phyloP scores from a whole-genome alignment of 2,888 invertebrate genomes.

The Perithous albicinctus region DNA sequence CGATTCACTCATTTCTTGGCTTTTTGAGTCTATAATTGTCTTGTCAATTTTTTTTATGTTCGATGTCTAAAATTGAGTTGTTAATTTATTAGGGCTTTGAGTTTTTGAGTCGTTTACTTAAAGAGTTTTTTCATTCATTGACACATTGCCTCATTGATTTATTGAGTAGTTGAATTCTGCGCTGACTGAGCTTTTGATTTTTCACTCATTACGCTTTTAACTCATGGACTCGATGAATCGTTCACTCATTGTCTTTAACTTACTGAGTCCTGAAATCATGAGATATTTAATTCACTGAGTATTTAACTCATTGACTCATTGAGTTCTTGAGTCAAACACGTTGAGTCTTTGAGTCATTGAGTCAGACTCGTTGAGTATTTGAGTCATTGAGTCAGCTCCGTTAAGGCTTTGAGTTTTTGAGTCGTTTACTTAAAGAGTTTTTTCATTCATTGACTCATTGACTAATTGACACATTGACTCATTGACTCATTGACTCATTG shows the following conservation, averaged over 20 bases:
- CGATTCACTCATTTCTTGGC: background rate
- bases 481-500: background rate
- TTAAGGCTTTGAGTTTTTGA: background rate
- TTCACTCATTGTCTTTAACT: too few species aligned
- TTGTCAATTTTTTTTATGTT: background rate
- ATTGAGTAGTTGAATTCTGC: too few species aligned
- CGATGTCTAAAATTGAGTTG: background rate
- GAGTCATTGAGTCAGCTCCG: background rate
- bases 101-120: too few species aligned
- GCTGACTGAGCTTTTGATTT: too few species aligned
- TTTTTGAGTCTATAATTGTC: background rate
- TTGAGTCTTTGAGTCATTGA: background rate
- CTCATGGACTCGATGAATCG: too few species aligned
- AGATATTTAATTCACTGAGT: background rate
- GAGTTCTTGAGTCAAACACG: background rate
- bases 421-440: background rate
- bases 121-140: background rate
- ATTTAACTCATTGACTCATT: background rate
- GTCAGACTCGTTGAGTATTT: background rate
- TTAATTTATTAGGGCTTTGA: background rate
- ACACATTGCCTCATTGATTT: background rate
- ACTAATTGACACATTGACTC: background rate
- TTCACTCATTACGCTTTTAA: too few species aligned
- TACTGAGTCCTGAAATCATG: background rate
- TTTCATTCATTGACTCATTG: too few species aligned